phyloP scores from a whole-genome alignment of 2,888 invertebrate genomes.

The Mamestra brassicae region DNA sequence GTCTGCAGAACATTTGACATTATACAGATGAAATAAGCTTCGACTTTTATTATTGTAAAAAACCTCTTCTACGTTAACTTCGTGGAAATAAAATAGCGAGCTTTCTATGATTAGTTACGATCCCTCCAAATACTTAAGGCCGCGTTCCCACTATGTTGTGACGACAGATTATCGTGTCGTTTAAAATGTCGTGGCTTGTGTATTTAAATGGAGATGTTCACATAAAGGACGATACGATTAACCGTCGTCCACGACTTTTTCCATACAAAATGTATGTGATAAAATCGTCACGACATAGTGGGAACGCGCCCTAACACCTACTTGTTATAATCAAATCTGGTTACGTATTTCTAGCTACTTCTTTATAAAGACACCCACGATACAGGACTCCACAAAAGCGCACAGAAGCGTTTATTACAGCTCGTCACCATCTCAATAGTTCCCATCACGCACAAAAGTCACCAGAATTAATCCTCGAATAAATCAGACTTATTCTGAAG shows the following conservation, averaged over 20 bases:
- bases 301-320: too few species aligned
- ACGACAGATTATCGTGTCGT: too few species aligned
- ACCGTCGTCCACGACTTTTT: too few species aligned
- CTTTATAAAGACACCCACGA: constrained; percentile 22
- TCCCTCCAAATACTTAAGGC: neutral
- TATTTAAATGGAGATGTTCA: too few species aligned
- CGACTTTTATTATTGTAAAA: neutral
- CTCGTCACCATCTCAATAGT: constrained; percentile 35
- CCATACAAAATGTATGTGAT: too few species aligned
- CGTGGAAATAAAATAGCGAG: neutral
- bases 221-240: too few species aligned
- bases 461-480: constrained; percentile 61
- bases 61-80: neutral
- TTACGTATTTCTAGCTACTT: neutral
- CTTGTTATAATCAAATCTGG: neutral
- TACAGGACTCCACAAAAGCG: neutral
- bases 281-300: too few species aligned
- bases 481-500: constrained; percentile 69
- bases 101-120: neutral
- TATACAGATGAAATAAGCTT: neutral
- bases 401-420: constrained; percentile 46
- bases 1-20: neutral
- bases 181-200: too few species aligned
- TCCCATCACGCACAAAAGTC: constrained; percentile 45
- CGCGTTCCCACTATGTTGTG: too few species aligned